phyloP scores from a whole-genome alignment of 1,140 invertebrate species.

The Scylla paramamosain region DNA sequence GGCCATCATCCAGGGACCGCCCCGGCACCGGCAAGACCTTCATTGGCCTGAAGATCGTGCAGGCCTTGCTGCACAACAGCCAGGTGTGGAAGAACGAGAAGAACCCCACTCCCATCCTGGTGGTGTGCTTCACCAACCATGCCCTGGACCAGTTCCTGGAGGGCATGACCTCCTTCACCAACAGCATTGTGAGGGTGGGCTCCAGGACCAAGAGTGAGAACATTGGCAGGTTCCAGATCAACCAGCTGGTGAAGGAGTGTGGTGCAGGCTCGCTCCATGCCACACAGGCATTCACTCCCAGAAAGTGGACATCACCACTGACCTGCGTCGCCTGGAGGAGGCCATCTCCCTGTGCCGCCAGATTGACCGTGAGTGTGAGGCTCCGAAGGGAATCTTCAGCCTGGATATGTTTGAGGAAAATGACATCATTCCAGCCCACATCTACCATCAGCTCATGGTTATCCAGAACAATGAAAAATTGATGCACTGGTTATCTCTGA shows the following conservation, averaged over 20 bases:
- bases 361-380: background rate
- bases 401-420: background rate
- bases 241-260: constrained; percentile 28
- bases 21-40: constrained; percentile 91
- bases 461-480: background rate
- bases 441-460: background rate
- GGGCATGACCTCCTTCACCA: constrained; percentile 82
- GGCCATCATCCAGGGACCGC: constrained; percentile 88
- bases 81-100: constrained; percentile 76
- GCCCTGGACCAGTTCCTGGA: constrained; percentile 94
- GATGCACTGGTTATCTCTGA: constrained; percentile 6
- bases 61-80: constrained; percentile 83
- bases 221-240: constrained; percentile 79
- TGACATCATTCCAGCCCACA: constrained; percentile 11
- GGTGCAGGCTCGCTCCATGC: background rate
- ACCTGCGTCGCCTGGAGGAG: background rate
- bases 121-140: constrained; percentile 93
- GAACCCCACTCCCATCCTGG: constrained; percentile 84
- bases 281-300: background rate
- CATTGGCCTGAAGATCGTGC: constrained; percentile 86
- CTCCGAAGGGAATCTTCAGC: background rate
- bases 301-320: background rate
- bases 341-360: background rate
- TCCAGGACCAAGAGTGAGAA: constrained; percentile 85
- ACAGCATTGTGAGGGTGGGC: constrained; percentile 86